Base-by-base conservation (phyloP, 1,140 invertebrate species). In the Drosophila lacteicornis region DNA sequence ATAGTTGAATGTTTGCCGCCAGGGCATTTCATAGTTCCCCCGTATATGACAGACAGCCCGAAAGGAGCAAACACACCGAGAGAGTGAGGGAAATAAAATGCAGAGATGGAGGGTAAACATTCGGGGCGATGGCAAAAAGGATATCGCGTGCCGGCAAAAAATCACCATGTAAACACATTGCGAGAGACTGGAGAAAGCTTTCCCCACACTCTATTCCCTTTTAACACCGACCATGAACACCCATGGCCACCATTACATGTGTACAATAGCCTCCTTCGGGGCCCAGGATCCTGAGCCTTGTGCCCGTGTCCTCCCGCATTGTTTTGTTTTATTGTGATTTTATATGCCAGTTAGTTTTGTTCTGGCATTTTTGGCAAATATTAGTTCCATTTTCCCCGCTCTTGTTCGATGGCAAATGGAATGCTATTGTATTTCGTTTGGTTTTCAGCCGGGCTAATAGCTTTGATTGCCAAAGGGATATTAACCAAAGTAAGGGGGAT, bases 251-350 rank as follows among this genome's bases (percentile, higher is more conserved):
- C 43, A 33, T 36, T 46, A 63, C 61, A 57, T 65, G 56, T 68
- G 46, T 46, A 68, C 67, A 71, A 69, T 68, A 51, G 60, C 50
- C 11, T 30, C 47, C 62, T 67, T 36, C 47, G 69, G 62, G 47
- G 25, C 49, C 61, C 56, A 53, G 57, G 43, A 69, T 56, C 30
- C 63, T 22, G 22, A 25, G 22, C 22, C 19, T 22, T 42, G 22
- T 22, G 8, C n/a, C n/a, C 15, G 55, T 43, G 43, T 61, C 43
- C 63, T 46, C 12, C 25, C 47, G 58, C 56, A 47, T 79, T 82
- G 81, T 78, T 78, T 77, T 80, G 70, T 84, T 86, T 86, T 80
- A 86, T 87, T 86, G 79, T 82, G 83, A 86, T 87, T 86, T 74
- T 86, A 38, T 82, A 82, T 86, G 75, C 53, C 59, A 73, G 79